Conservation (phyloP, 2,797 vertebrate species). For the Pterois miles region DNA sequence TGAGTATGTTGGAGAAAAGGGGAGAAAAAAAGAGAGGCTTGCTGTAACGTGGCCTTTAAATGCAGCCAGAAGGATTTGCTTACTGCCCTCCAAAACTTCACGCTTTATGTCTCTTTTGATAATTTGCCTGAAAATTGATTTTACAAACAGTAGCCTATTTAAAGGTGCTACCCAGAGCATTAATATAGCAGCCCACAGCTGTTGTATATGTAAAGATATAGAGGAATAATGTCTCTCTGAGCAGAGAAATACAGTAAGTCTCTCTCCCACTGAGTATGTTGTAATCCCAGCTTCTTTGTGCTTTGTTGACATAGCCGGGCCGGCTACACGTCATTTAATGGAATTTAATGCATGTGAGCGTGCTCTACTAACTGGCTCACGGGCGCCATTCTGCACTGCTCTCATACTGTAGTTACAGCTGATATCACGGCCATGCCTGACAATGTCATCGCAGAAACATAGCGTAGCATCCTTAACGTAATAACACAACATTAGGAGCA, state of each 20-base stretch:
- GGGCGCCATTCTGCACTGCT: fast-evolving
- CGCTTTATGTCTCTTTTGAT: constrained; percentile 48
- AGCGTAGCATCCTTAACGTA: no score
- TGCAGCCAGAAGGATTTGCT: constrained; percentile 7
- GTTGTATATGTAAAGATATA: not conserved
- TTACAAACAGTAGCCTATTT: constrained; percentile 42
- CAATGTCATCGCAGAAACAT: fast-evolving
- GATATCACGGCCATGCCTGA: not conserved
- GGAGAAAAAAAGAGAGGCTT: constrained; percentile 29
- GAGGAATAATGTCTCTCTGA: not conserved
- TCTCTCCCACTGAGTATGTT: not conserved
- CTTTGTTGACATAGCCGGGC: not conserved
- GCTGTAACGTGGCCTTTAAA: constrained; percentile 58
- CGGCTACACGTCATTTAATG: not conserved
- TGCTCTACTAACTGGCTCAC: not conserved
- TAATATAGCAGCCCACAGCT: not conserved
- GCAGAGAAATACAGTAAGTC: not conserved
- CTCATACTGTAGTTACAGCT: not conserved
- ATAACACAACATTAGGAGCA: no score
- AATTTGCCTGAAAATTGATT: constrained; percentile 53
- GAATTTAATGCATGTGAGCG: not conserved
- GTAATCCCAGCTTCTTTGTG: not conserved
- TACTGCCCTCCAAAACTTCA: constrained; percentile 41
- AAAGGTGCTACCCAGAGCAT: not conserved
- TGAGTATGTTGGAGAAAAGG: constrained; percentile 16